Evolutionary conservation across 1,140 invertebrate species (phyloP), one percentile per base, ranked within the genome.

Genomic region (Leptoteleia sp.): DNA sequence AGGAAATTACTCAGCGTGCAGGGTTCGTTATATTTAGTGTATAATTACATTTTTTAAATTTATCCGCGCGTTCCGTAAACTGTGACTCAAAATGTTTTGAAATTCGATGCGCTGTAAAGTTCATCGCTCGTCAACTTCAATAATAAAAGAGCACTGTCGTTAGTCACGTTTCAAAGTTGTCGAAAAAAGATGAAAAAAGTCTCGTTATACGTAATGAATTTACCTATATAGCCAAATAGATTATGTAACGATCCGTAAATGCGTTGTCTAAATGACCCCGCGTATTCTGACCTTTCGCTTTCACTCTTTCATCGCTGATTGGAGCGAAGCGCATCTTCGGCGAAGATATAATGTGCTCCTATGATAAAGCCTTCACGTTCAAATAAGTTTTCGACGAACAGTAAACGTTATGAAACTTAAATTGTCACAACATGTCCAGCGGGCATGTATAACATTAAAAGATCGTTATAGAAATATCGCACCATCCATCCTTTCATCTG

Each of bases 201-300:
- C 38, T 54, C 27, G 45, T 61, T 77, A 35, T 65, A 77, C 77
- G 80, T 81, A 81, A 80, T 75, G 77, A 76, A 73, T 75, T 75
- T 75, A 75, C 62, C 43, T 65, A 62, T 71, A 71, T 71, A 73
- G 73, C 61, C 68, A 75, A 70, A 75, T 77, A 35, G 54, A 45
- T 87, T 85, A 86, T 79, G 75, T 85, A 87, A 85, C 40, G 50
- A 47, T 54, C 37, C 40, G 57, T 83, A 82, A 83, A 84, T 83
- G 79, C 81, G 84, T 86, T 86, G 82, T 86, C 85, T 79, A 82
- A 81, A 54, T 83, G 84, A 88, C 85, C 86, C 83, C 79, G 59
- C 38, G 79, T 85, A 79, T 84, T 79, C 81, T 88, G 88, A 89
- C 88, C 88, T 89, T 89, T 89, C 80, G 87, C 88, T 89, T 89